Percentiles rank a stretch among this genome's conserved stretches.
Conservation (phyloP, 2,113 vertebrate genomes). For the Gymnarchus niloticus region DNA sequence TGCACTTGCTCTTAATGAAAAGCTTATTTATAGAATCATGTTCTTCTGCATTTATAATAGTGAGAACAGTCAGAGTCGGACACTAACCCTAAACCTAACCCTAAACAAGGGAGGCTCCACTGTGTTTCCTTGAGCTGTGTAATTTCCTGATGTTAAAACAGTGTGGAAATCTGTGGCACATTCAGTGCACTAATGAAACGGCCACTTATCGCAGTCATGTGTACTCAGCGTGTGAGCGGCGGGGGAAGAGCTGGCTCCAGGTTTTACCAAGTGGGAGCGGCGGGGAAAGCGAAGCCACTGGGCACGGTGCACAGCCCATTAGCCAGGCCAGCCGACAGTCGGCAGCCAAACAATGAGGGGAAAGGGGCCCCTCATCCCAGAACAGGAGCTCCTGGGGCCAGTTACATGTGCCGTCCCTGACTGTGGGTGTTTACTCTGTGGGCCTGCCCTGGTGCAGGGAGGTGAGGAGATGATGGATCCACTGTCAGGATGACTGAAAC, state of each 20-base stretch:
- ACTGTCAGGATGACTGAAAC: background rate
- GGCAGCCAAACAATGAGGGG: conserved; percentile 28
- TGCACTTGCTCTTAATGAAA: conserved; percentile 40
- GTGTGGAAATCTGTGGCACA: background rate
- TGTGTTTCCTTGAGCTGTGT: background rate
- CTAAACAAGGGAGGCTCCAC: background rate
- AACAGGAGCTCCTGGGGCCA: background rate
- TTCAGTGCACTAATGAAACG: background rate
- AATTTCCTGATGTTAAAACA: background rate
- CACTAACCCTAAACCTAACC: too few relatives aligned
- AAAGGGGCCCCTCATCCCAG: background rate
- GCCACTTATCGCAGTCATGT: background rate
- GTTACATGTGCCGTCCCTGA: background rate
- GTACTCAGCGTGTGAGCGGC: background rate
- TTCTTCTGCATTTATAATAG: background rate
- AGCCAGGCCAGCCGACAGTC: too few relatives aligned
- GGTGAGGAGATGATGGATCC: conserved; percentile 36
- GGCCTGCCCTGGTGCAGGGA: conserved; percentile 39
- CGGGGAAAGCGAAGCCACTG: conserved; percentile 20
- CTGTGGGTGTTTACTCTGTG: conserved; percentile 12
- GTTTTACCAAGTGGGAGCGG: background rate
- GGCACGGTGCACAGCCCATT: too few relatives aligned
- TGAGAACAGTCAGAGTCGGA: too few relatives aligned
- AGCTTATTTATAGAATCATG: background rate
- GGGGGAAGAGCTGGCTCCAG: background rate